Evolutionary conservation across 2,113 vertebrate genomes (phyloP), one percentile per base, ranked within the genome.

Genomic region (Pituophis catenifer): DNA sequence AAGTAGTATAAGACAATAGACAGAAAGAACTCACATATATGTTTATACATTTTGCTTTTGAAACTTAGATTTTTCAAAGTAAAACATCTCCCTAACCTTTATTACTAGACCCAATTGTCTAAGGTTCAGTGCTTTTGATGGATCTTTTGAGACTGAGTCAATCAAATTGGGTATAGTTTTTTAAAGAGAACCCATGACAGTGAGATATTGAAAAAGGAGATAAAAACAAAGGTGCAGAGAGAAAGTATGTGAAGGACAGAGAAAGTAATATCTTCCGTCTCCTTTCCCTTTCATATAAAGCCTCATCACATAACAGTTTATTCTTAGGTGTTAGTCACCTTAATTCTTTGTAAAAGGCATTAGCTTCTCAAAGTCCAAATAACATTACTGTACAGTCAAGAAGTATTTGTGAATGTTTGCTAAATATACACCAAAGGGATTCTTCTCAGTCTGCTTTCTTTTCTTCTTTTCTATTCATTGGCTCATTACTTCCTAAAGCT

Each of bases 401-500:
- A 92, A 95, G 89, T 92, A 92, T 94, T 92, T 93, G 94, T 95
- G 94, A 91, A 88, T 96, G 95, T 96, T 96, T 97, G 95, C 95
- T 96, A 95, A 96, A 95, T 96, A 89, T 85, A 57, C 95, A 91
- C 94, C 95, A 94, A 92, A 93, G 92, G 96, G 94, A 93, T 94
- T 94, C 94, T 97, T 95, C 87, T 86, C 93, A 94, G 8, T 17
- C 21, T 2, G n/a, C 59, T 50, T 96, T 96, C 94, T 81, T 95
- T 97, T 65, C 75, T 90, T 33, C 81, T 89, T 89, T 87, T 97
- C 95, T 95, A 95, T 96, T 96, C 96, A 97, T 96, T 94, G 90
- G 96, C 94, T 97, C 97, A 96, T 97, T 96, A 97, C 97, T 97
- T 97, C 97, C 97, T 98, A 96, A 97, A 98, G 97, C 96, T 97